A percentile compares a stretch with the other conserved stretches of the same genome.
Evolutionary conservation across 2,888 invertebrate genomes (phyloP).

Genomic region (Allacma fusca): DNA sequence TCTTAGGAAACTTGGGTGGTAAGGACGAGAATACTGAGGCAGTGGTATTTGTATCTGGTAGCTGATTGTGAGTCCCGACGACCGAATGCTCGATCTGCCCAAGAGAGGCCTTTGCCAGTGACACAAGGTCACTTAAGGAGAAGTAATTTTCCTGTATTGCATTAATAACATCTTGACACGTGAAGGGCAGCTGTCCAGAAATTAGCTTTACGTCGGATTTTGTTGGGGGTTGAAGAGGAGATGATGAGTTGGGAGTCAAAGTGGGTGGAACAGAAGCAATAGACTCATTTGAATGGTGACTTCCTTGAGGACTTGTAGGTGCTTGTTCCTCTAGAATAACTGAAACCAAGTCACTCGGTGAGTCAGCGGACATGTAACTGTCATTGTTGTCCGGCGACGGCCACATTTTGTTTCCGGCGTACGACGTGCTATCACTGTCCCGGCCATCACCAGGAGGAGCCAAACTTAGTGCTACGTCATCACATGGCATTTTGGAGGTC

Average conservation of each 20-base stretch:
- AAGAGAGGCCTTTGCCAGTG: constrained; percentile 36
- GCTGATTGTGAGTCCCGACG: too few species aligned
- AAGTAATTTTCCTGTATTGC: constrained; percentile 45
- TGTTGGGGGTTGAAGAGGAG: not conserved
- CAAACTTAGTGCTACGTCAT: too few species aligned
- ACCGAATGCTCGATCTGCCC: not conserved
- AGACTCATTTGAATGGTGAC: constrained; percentile 6
- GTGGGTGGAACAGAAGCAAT: constrained; percentile 27
- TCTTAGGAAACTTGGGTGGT: too few species aligned
- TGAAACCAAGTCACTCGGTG: constrained; percentile 48
- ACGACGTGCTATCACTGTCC: too few species aligned
- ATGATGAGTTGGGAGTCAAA: constrained; percentile 9
- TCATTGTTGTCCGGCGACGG: constrained; percentile 21
- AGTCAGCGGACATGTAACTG: constrained; percentile 40
- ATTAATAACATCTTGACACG: constrained; percentile 40
- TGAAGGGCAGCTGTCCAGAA: constrained; percentile 3
- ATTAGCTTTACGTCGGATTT: not conserved
- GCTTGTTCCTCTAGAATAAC: constrained; percentile 50
- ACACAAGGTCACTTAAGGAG: constrained; percentile 37
- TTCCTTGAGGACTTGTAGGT: not conserved
- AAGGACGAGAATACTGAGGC: too few species aligned
- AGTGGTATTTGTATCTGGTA: too few species aligned
- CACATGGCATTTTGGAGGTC: too few species aligned
- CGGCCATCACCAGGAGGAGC: too few species aligned
- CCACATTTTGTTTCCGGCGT: too few species aligned